Evolutionary conservation across 2,113 vertebrate genomes (phyloP), one percentile per base, ranked within the genome.

Genomic region (Dipodomys spectabilis): DNA sequence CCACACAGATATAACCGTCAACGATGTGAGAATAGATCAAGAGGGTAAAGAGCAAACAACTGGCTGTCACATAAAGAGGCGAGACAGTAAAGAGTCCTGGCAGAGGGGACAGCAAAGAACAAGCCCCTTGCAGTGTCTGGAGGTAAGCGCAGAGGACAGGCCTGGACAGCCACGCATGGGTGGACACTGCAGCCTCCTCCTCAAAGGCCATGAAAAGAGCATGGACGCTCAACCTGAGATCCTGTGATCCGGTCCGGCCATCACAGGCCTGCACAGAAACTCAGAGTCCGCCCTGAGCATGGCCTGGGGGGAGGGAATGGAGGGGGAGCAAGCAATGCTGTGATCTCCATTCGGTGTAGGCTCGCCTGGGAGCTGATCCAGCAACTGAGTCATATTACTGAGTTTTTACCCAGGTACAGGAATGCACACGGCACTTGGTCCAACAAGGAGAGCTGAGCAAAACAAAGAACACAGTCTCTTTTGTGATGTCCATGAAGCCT

Each of bases 311-410:
- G 78, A 62, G 53, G 69, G 44, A 45, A 65, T 57, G 81, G 23
- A n/a, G 13, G 81, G 68, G 53, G 69, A 90, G n/a, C 62, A 8
- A 71, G 85, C 53, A 79, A 88, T 69, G 68, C 60, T 44, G 22
- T 62, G 22, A 71, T 35, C 93, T 94, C 74, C 78, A 53, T 44
- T 89, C 27, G 22, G 69, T 86, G 71, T 60, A 57, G 71, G 82
- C 23, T 77, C 45, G 77, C 71, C 79, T 72, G 62, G 88, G 91
- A 75, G 85, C 18, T 60, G 71, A 53, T 93, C 90, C 92, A 89
- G 80, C n/a, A 25, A 73, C 84, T 96, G 65, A 83, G 93, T 65
- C 72, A 91, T 71, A n/a, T 53, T 73, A 71, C 71, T 73, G 69
- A 90, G 84, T 79, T 87, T 82, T 79, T 87, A 84, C 81, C 44